Conservation (phyloP, 1,140 invertebrate species). For the Hydropsyche tenuis region DNA sequence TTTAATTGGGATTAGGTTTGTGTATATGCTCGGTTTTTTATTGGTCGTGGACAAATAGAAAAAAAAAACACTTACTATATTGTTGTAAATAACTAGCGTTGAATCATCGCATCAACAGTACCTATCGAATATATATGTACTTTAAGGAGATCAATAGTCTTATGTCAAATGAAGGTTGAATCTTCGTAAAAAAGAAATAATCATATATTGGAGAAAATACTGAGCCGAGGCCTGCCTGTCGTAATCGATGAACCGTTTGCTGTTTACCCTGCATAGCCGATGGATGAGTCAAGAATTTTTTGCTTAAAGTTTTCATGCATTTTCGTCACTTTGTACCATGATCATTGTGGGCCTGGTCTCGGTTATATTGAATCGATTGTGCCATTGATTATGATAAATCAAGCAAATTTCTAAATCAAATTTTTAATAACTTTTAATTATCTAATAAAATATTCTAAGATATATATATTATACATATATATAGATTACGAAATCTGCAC, state of each 20-base stretch:
- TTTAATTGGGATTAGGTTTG: not conserved
- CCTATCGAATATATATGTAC: slow-evolving; percentile 16
- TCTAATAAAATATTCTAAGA: slow-evolving; percentile 49
- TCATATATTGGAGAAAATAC: not conserved
- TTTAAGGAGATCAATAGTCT: slow-evolving; percentile 13
- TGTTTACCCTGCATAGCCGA: slow-evolving; percentile 42
- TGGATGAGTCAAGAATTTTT: slow-evolving; percentile 33
- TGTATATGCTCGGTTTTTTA: not conserved
- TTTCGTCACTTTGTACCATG: slow-evolving; percentile 44
- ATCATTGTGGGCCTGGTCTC: slow-evolving; percentile 40
- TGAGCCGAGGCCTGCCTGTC: slow-evolving; percentile 32
- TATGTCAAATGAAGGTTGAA: not conserved
- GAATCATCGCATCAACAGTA: slow-evolving; percentile 28
- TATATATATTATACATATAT: slow-evolving; percentile 28
- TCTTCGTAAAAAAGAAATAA: not conserved
- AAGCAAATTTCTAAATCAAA: slow-evolving; percentile 50
- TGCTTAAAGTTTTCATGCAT: slow-evolving; percentile 43
- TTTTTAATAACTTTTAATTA: slow-evolving; percentile 49
- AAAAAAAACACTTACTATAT: not conserved
- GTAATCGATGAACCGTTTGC: not conserved
- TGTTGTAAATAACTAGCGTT: slow-evolving; percentile 46
- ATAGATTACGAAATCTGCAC: slow-evolving; percentile 50
- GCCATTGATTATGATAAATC: slow-evolving; percentile 46
- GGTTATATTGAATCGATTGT: slow-evolving; percentile 43
- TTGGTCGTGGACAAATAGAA: not conserved